Evolutionary conservation across 1,140 invertebrate genomes (phyloP).

Genomic region (Cataglyphis hispanica): DNA sequence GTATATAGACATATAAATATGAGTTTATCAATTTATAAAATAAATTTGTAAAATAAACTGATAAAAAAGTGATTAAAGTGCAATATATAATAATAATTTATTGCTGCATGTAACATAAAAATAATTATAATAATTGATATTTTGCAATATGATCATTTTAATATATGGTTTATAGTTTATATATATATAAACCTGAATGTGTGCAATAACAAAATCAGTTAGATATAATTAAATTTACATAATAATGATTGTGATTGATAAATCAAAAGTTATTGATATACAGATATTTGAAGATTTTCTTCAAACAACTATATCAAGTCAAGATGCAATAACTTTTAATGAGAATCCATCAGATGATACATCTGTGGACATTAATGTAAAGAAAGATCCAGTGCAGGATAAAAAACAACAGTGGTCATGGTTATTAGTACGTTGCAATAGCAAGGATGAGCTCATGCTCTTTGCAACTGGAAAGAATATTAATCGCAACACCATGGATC

Average conservation of each 20-base stretch:
- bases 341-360: slow-evolving; percentile 44
- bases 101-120: neutral
- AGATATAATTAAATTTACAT: slow-evolving; percentile 2
- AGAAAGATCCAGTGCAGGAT: slow-evolving; percentile 66
- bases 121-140: slow-evolving; percentile 34
- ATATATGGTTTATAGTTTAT: neutral
- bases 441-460: slow-evolving; percentile 83
- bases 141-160: neutral
- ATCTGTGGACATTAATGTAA: slow-evolving; percentile 60
- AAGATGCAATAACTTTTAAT: slow-evolving; percentile 18
- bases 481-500: slow-evolving; percentile 78
- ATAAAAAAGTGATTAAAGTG: neutral
- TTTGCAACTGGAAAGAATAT: slow-evolving; percentile 84
- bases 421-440: slow-evolving; percentile 83
- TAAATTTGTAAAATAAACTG: neutral
- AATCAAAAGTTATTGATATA: slow-evolving; percentile 50
- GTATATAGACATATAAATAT: neutral
- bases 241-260: neutral
- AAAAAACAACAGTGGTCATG: slow-evolving; percentile 80
- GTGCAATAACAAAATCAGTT: slow-evolving; percentile 20
- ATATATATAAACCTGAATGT: neutral
- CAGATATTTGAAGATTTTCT: slow-evolving; percentile 83
- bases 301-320: slow-evolving; percentile 67
- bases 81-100: slow-evolving; percentile 1
- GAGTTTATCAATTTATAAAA: slow-evolving; percentile 16